These are phyloP conservation scores for Chloroclysta siterata DNA, from an alignment of 2,888 invertebrate genomes.

Conservation along the genomic window DNA sequence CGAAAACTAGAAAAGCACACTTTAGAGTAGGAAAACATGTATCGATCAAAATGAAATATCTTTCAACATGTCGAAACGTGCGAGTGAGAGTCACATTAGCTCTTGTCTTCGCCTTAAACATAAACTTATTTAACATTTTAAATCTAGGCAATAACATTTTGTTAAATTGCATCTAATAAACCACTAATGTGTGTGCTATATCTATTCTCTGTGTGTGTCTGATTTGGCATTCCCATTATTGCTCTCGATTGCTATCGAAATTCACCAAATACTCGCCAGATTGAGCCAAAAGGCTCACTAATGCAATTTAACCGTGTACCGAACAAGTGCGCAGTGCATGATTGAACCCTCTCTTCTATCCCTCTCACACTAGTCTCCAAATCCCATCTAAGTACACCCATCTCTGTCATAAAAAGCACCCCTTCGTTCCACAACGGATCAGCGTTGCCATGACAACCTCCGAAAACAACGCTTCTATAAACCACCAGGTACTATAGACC, in stretches of 20 bases:
- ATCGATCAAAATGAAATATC: too few relatives aligned
- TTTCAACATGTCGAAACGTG: too few relatives aligned
- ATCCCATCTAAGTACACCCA: slow-evolving; percentile 20
- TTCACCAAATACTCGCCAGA: slow-evolving; percentile 41
- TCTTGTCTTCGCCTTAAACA: too few relatives aligned
- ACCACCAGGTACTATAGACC: slow-evolving; percentile 63
- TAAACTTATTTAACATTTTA: too few relatives aligned
- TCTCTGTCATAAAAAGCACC: slow-evolving; percentile 61
- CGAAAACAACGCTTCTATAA: slow-evolving; percentile 67
- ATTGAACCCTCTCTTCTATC: slow-evolving; percentile 59
- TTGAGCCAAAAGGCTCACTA: slow-evolving; percentile 63
- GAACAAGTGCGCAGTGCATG: slow-evolving; percentile 69
- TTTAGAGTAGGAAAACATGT: too few relatives aligned
- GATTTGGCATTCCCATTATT: neutral
- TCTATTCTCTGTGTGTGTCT: neutral
- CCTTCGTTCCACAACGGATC: slow-evolving; percentile 66
- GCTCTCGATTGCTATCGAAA: slow-evolving; percentile 3
- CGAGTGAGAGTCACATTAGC: too few relatives aligned
- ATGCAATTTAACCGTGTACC: slow-evolving; percentile 75
- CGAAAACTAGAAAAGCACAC: too few relatives aligned
- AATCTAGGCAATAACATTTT: too few relatives aligned
- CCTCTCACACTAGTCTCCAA: slow-evolving; percentile 43
- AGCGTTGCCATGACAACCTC: slow-evolving; percentile 73
- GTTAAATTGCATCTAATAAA: too few relatives aligned
- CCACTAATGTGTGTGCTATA: too few relatives aligned